phyloP scores from a whole-genome alignment of 2,888 invertebrate species.

The Rapana venosa region DNA sequence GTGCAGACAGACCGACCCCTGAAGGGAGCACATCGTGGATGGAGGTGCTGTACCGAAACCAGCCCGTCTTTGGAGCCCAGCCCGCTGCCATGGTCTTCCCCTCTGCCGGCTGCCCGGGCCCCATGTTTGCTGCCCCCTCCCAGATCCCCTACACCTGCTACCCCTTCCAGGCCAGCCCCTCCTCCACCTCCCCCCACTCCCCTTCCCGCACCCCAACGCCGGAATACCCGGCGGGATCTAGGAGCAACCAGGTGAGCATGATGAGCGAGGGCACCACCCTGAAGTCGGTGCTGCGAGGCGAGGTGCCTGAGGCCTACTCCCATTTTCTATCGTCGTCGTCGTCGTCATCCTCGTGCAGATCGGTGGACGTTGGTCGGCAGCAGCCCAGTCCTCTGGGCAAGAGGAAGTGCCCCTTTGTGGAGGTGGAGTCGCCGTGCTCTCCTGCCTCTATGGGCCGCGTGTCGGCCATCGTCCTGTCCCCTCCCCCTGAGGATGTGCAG shows the following conservation, averaged over 20 bases:
- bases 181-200: slow-evolving; percentile 44
- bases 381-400: slow-evolving; percentile 10
- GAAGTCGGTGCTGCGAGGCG: slow-evolving; percentile 58
- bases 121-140: slow-evolving; percentile 47
- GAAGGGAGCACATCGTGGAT: slow-evolving; percentile 43
- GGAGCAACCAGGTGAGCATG: slow-evolving; percentile 34
- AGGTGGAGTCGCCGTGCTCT: slow-evolving; percentile 35
- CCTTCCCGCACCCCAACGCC: slow-evolving; percentile 36
- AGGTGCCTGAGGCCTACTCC: slow-evolving; percentile 68
- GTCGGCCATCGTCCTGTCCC: slow-evolving; percentile 38
- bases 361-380: not conserved
- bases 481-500: slow-evolving; percentile 51
- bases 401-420: slow-evolving; percentile 35
- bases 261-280: slow-evolving; percentile 22
- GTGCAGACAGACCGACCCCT: not conserved
- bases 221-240: slow-evolving; percentile 30
- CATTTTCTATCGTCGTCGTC: slow-evolving; percentile 57
- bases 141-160: slow-evolving; percentile 53
- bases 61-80: slow-evolving; percentile 44
- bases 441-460: not conserved
- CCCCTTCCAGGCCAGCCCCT: slow-evolving; percentile 49
- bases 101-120: slow-evolving; percentile 41
- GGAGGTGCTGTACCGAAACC: slow-evolving; percentile 54
- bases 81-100: slow-evolving; percentile 39
- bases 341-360: slow-evolving; percentile 2